Evolutionary conservation across 2,113 vertebrate genomes (phyloP), one percentile per base, ranked within the genome.

Genomic region (Crotalus horridus): DNA sequence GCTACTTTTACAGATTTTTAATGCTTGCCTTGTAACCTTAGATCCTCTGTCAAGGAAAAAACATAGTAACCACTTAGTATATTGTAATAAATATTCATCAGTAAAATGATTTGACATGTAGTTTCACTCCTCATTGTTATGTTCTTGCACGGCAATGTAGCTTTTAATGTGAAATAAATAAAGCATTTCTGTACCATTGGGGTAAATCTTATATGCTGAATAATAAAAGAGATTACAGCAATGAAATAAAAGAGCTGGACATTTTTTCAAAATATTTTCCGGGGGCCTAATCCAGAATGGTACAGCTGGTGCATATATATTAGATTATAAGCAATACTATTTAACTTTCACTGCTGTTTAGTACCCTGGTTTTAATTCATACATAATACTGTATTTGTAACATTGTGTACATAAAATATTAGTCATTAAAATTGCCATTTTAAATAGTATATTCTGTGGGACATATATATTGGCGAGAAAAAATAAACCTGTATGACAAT

Each of bases 61-160:
- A 95, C 94, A 94, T 95, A 96, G 96, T 98, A 97, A 97, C 93
- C 87, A 93, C 90, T 97, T 97, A 96, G 94, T 94, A 94, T 95
- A 94, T 93, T 95, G 90, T 55, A 94, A 97, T 97, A 97, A 97
- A 97, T 97, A 97, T 97, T 98, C 96, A 97, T 97, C 90, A 53
- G 59, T 95, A 96, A 95, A 92, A 95, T 97, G 97, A 97, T 97
- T 95, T 96, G 96, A 95, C 95, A 95, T 86, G 56, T 93, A 96
- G 94, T 95, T 91, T 91, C 29, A 87, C 96, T 97, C 97, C 95
- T 93, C 95, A 94, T 95, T 94, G 96, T 96, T 2, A 1, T 94
- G 89, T 88, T 94, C 90, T 90, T 91, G 23, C n/a, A 48, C 39
- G 94, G 90, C 94, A 96, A 94, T 91, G 92, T 92, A 29, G n/a